Evolutionary conservation across 2,888 invertebrate genomes (phyloP).

Genomic region (Cactoblastis cactorum): DNA sequence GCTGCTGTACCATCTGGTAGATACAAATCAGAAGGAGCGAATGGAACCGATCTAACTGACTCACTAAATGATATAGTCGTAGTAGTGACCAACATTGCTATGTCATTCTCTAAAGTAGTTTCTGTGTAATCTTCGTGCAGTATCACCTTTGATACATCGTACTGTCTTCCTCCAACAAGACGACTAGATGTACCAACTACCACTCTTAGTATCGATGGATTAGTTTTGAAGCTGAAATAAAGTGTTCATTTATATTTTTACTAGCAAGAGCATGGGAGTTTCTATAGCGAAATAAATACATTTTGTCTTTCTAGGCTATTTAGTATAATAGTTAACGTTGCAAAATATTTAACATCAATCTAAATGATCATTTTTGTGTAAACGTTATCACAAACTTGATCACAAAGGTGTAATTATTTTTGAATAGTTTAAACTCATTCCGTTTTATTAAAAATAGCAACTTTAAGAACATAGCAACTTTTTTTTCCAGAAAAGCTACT

Average conservation of each 20-base stretch:
- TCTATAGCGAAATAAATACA: too few species aligned
- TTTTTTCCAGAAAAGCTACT: too few species aligned
- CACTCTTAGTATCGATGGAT: constrained; percentile 41
- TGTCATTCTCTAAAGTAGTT: constrained; percentile 52
- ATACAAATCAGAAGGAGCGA: constrained; percentile 36
- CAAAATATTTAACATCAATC: too few species aligned
- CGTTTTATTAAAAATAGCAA: too few species aligned
- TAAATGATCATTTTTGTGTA: too few species aligned
- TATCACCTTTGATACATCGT: constrained; percentile 41
- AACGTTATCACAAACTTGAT: too few species aligned
- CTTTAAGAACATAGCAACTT: too few species aligned
- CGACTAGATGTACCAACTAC: constrained; percentile 53
- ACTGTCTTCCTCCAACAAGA: constrained; percentile 47
- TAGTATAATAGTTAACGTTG: too few species aligned
- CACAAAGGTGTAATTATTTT: too few species aligned
- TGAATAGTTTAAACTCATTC: too few species aligned
- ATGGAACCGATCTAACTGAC: constrained; percentile 38
- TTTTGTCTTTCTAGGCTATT: too few species aligned
- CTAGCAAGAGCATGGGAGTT: too few species aligned
- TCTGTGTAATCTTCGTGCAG: constrained; percentile 50
- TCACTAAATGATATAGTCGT: constrained; percentile 41
- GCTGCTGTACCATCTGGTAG: constrained; percentile 52
- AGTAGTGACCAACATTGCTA: constrained; percentile 48
- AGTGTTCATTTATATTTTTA: neutral
- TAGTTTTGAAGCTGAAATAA: neutral